Evolutionary conservation across 2,113 vertebrate genomes (phyloP), one percentile per base, ranked within the genome.

Genomic region (Meleagris gallopavo): DNA sequence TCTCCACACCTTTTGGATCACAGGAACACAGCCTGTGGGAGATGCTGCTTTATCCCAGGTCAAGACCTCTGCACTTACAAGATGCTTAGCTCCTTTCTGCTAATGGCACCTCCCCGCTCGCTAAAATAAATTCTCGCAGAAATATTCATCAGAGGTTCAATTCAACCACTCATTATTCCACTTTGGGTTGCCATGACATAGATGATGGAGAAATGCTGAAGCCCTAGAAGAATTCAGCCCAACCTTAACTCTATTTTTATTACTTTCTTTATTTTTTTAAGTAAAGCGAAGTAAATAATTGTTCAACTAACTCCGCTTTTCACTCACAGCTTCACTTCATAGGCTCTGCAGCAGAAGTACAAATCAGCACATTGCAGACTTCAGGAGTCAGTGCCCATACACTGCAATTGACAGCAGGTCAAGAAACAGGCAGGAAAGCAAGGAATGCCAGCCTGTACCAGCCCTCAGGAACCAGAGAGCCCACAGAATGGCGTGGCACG

Each of bases 181-280:
- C 19, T 80, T 60, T 67, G 50, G 79, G 82, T 88, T 77, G 77
- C 55, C 80, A 16, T 46, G 34, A 80, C 3, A 15, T 21, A 74
- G 87, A 16, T 67, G 75, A 96, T 46, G n/a, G 75, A 79, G 58
- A 89, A 88, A 61, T 71, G 71, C 50, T 46, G 67, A 77, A 83
- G 60, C 25, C 38, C 43, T 76, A 55, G 77, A 81, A 81, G 91
- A 19, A 74, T 9, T 8, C 15, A 77, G 41, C 13, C 30, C 30
- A 73, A 36, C 0, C 2, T 74, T 77, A 74, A 66, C 24, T 66
- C 64, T 45, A 11, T 34, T 57, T 76, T 0, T 36, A 83, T 67
- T 88, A 76, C 29, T 87, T 43, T 43, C 41, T 54, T 10, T 2
- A 52, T 24, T 52, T 27, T 48, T 22, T 46, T 50, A 36, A 79